These are phyloP conservation scores for Corythoichthys haematopterus DNA, from an alignment of 2,113 vertebrate genomes.

Conservation along the genomic window DNA sequence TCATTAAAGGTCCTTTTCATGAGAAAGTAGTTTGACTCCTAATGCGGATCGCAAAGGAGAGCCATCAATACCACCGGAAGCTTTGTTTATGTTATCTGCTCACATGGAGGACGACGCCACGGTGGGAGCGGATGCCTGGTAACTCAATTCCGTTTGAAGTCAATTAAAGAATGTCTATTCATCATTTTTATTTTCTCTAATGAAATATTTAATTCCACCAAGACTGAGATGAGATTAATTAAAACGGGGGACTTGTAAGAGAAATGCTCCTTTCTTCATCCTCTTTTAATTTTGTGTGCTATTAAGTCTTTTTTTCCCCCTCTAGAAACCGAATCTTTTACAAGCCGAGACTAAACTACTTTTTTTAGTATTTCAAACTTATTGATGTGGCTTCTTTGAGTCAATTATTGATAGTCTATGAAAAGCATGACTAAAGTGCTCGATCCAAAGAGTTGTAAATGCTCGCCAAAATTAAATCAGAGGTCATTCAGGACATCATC, in stretches of 20 bases:
- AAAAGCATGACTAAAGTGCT: slow-evolving; percentile 37
- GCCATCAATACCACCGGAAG: slow-evolving; percentile 17
- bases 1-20: slow-evolving; percentile 40
- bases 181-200: slow-evolving; percentile 57
- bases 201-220: slow-evolving; percentile 70
- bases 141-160: slow-evolving; percentile 68
- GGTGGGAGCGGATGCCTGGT: slow-evolving; percentile 21
- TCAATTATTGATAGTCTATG: slow-evolving; percentile 41
- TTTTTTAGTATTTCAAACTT: slow-evolving; percentile 51
- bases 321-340: slow-evolving; percentile 41
- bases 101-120: slow-evolving; percentile 17
- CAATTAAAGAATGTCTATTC: slow-evolving; percentile 58
- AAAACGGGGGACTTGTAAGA: slow-evolving; percentile 52
- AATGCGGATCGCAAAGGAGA: slow-evolving; percentile 21
- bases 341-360: slow-evolving; percentile 23
- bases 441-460: slow-evolving; percentile 11
- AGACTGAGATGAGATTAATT: slow-evolving; percentile 56
- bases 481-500: not conserved
- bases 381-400: slow-evolving; percentile 49
- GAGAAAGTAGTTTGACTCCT: slow-evolving; percentile 29
- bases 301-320: slow-evolving; percentile 31
- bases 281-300: slow-evolving; percentile 32
- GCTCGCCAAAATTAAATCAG: slow-evolving; percentile 9
- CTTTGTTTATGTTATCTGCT: slow-evolving; percentile 46
- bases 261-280: slow-evolving; percentile 35